Percentiles rank a stretch among this genome's conserved stretches.
phyloP scores from a whole-genome alignment of 2,888 invertebrate genomes.

The Bursaphelenchus okinawaensis region DNA sequence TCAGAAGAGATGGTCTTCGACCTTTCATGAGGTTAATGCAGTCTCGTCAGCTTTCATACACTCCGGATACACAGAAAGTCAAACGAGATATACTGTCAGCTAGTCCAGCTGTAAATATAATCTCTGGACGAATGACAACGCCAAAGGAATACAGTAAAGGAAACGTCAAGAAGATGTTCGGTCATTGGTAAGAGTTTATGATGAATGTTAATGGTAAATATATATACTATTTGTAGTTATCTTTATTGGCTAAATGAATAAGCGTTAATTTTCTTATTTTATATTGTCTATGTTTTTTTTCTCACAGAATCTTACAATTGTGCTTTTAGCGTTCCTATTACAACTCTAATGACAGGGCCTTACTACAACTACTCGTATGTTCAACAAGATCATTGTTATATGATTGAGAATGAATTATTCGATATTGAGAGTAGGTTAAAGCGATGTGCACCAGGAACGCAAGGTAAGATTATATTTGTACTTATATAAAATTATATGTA shows the following conservation, averaged over 20 bases:
- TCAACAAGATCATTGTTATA: constrained; percentile 3
- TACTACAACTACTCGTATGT: constrained; percentile 1
- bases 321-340: constrained; percentile 2
- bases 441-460: not conserved
- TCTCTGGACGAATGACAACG: not conserved
- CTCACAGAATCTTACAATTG: not conserved
- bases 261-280: too few species aligned
- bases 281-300: not conserved
- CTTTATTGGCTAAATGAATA: too few species aligned
- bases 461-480: too few species aligned
- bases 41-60: not conserved
- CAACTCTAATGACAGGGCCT: not conserved
- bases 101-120: constrained; percentile 7
- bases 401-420: constrained; percentile 13
- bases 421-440: constrained; percentile 9
- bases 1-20: constrained; percentile 8
- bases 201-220: too few species aligned
- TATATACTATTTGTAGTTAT: not conserved
- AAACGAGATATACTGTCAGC: not conserved
- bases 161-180: not conserved
- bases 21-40: constrained; percentile 7
- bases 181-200: not conserved
- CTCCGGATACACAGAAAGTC: not conserved
- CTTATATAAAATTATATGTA: too few species aligned
- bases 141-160: not conserved